Evolutionary conservation across 2,797 vertebrate species (phyloP).

Genomic region (Anguilla anguilla): DNA sequence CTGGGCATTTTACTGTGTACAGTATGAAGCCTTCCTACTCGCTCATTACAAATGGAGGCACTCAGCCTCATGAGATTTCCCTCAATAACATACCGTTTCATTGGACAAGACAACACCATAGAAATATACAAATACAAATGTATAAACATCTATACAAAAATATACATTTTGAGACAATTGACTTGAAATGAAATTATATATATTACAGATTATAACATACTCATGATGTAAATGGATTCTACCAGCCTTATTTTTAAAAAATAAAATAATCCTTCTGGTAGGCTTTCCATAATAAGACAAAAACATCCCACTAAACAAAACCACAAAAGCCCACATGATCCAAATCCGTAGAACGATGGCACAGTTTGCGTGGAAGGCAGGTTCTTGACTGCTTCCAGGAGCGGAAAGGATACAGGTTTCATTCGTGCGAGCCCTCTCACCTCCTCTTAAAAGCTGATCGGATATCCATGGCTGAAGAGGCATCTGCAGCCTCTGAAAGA

Average conservation of each 20-base stretch:
- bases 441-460: constrained; percentile 99
- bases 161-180: too few species aligned
- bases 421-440: constrained; percentile 71
- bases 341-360: background rate
- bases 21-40: background rate
- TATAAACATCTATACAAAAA: too few species aligned
- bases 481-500: constrained; percentile 72
- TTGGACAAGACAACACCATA: background rate
- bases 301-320: background rate
- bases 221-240: background rate
- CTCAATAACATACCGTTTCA: background rate
- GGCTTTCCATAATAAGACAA: background rate
- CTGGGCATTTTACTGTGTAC: background rate
- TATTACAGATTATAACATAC: background rate
- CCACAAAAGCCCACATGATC: background rate
- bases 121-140: too few species aligned
- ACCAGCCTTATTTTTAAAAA: background rate
- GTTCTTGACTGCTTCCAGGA: background rate
- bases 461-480: constrained; percentile 88
- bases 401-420: background rate
- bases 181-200: background rate
- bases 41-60: background rate
- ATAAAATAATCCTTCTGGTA: background rate
- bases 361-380: background rate
- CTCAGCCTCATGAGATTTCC: background rate